A percentile compares a stretch with the other conserved stretches of the same genome.
phyloP scores from a whole-genome alignment of 1,140 invertebrate genomes.

The Bombus difficillimus region DNA sequence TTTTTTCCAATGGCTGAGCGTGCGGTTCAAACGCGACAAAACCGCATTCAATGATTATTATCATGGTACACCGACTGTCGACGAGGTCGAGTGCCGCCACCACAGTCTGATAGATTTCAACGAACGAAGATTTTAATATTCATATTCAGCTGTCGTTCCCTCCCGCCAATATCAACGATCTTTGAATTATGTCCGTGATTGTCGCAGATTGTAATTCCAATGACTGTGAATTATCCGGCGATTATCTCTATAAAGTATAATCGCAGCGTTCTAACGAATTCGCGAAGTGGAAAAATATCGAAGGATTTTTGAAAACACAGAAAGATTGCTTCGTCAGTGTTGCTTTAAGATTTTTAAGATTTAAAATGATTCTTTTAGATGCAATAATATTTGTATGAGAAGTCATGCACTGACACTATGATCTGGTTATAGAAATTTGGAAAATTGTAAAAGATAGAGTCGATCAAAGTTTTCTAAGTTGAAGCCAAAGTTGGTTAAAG shows the following conservation, averaged over 20 bases:
- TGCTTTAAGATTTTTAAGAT: background rate
- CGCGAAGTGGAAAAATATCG: background rate
- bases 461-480: no score
- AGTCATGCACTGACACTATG: no score
- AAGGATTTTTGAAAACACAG: background rate
- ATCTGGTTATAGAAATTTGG: no score
- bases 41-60: conserved; percentile 31
- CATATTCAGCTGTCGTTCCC: background rate
- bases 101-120: conserved; percentile 18
- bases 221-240: background rate
- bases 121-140: conserved; percentile 32
- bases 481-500: no score
- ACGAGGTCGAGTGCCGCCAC: conserved; percentile 12
- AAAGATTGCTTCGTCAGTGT: background rate
- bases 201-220: background rate
- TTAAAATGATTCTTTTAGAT: no score
- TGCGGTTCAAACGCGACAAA: conserved; percentile 15
- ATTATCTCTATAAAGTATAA: background rate
- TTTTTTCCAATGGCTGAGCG: conserved; percentile 8
- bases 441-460: no score
- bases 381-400: no score
- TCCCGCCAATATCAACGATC: background rate
- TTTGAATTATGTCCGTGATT: background rate
- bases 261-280: background rate
- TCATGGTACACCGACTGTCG: conserved; percentile 12